Base-by-base conservation (phyloP, 2,113 vertebrate genomes). In the Coptodon bakossiorum region DNA sequence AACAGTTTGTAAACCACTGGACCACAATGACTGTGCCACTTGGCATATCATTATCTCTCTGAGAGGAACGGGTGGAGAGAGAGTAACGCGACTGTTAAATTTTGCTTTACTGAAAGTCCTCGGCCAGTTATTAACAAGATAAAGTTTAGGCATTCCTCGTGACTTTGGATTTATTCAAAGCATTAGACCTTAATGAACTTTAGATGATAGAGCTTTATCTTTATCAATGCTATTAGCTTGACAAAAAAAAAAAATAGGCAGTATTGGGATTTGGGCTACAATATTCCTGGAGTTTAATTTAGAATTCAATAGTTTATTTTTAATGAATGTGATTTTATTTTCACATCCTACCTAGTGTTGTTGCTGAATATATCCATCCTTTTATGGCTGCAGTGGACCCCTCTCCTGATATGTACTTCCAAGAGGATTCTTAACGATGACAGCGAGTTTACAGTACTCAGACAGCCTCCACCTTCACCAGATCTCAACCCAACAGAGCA, bases 81-180 rank as follows among this genome's bases (percentile, higher is more conserved):
- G 73, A 84, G 85, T 36, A 86, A 83, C 40, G 13, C 36, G 9
- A 57, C 71, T 68, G 36, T 87, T 85, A 82, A 85, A 91, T 93
- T 83, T 88, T 73, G 85, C 83, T 85, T 88, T 94, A 90, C 92
- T 89, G 78, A 94, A 50, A 54, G 91, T 86, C 82, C 89, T 95
- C 82, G 12, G 93, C 95, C 90, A 89, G 89, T 90, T 92, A 93
- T 93, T 90, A 94, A 88, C 86, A 24, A 94, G 94, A 92, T 89
- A 92, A 88, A 45, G 80, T 83, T 93, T 81, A 54, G 34, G 6
- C 13, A 66, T 83, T 88, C 14, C 68, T 88, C 56, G 7, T 83
- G 86, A 89, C 87, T 92, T 83, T 83, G 87, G 84, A 90, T 89
- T 93, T 81, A 88, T 94, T 92, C 82, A 87, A 86, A 92, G 89